These are phyloP conservation scores for Anthonomus grandis DNA, from an alignment of 1,140 invertebrate species.

Conservation along the genomic window DNA sequence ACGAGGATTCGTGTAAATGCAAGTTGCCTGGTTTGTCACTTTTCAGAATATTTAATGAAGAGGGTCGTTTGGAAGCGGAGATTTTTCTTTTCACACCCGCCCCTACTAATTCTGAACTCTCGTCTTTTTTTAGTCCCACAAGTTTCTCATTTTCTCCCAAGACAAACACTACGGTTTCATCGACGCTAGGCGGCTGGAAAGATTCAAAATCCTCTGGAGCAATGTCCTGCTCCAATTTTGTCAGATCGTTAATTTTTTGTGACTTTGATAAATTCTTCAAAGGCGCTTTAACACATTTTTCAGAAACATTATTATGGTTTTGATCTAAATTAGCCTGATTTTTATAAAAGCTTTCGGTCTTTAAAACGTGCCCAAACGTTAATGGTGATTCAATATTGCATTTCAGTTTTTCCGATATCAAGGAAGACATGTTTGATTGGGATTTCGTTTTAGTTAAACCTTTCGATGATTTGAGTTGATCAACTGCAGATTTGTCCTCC, in stretches of 20 bases:
- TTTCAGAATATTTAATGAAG: slow-evolving; percentile 14
- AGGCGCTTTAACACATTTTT: neutral
- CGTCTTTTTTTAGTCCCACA: slow-evolving; percentile 53
- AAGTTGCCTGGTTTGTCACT: slow-evolving; percentile 29
- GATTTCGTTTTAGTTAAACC: slow-evolving; percentile 1
- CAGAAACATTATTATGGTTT: neutral
- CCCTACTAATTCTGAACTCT: neutral
- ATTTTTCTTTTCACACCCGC: slow-evolving; percentile 20
- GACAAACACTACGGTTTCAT: slow-evolving; percentile 62
- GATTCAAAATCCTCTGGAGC: neutral
- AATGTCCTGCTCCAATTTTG: slow-evolving; percentile 12
- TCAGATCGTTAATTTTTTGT: slow-evolving; percentile 2
- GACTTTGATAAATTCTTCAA: neutral
- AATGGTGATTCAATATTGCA: no score
- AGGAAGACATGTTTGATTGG: no score
- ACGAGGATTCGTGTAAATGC: slow-evolving; percentile 35
- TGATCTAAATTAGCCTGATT: no score
- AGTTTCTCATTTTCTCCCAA: slow-evolving; percentile 71
- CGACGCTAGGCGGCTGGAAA: neutral
- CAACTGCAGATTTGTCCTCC: slow-evolving; percentile 7
- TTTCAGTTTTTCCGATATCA: no score
- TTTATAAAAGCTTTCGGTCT: no score
- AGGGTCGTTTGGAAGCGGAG: slow-evolving; percentile 20
- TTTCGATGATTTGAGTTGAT: neutral
- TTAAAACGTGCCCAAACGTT: no score